Evolutionary conservation across 2,888 invertebrate genomes (phyloP).

Genomic region (Latheticus oryzae): DNA sequence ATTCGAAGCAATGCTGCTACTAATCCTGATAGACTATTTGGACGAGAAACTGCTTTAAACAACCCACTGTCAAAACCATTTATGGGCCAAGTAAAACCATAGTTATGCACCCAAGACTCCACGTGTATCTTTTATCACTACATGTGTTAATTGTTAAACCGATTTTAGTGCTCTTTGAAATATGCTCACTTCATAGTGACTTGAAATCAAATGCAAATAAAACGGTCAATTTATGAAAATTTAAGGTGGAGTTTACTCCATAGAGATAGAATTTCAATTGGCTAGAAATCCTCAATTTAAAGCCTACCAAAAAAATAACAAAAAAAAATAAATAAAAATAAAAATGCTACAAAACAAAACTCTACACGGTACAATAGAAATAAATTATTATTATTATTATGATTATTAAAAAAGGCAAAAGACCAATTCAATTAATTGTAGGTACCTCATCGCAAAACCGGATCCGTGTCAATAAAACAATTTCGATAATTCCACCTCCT

Average conservation of each 20-base stretch:
- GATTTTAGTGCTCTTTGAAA: conserved; percentile 31
- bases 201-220: conserved; percentile 62
- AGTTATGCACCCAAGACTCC: too few species aligned
- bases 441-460: conserved; percentile 43
- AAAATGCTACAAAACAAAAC: conserved; percentile 53
- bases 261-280: conserved; percentile 56
- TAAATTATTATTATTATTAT: too few species aligned
- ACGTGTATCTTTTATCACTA: too few species aligned
- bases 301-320: conserved; percentile 47
- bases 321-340: conserved; percentile 47
- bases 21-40: conserved; percentile 20
- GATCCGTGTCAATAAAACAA: conserved; percentile 44
- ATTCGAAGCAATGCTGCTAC: too few species aligned
- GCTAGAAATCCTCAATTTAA: too few species aligned
- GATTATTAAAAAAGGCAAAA: conserved; percentile 40
- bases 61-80: conserved; percentile 48
- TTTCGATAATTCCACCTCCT: conserved; percentile 43
- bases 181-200: conserved; percentile 43
- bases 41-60: conserved; percentile 41
- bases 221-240: conserved; percentile 48
- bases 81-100: conserved; percentile 50
- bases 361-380: conserved; percentile 36
- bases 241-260: conserved; percentile 69
- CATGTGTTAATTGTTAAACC: too few species aligned
- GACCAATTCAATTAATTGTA: conserved; percentile 32